Conservation (phyloP, 2,797 vertebrate genomes). For the Pangasius djambal region DNA sequence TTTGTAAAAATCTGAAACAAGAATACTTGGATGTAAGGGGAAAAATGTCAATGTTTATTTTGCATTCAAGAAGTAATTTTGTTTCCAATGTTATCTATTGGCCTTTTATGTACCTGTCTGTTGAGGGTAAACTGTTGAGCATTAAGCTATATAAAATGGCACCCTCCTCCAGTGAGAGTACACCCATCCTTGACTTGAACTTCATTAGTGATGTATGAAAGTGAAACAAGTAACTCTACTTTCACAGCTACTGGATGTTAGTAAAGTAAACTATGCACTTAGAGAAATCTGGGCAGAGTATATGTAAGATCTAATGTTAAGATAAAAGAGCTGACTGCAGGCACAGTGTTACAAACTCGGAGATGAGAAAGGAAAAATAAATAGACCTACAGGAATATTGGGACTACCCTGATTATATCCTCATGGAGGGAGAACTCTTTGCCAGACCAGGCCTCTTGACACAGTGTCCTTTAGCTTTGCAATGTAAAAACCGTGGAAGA, state of each 20-base stretch:
- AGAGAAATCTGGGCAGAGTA: neutral
- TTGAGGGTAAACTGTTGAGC: neutral
- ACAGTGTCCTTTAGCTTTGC: neutral
- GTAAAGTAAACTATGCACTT: neutral
- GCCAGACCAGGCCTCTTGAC: neutral
- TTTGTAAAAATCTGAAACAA: neutral
- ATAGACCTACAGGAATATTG: neutral
- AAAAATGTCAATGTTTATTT: neutral
- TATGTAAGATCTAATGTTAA: neutral
- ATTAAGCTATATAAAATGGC: neutral
- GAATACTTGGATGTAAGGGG: neutral
- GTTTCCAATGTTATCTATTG: neutral
- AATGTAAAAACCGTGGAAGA: neutral
- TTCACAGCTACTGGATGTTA: no score
- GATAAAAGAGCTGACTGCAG: neutral
- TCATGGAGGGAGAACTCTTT: neutral
- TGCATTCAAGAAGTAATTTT: no score
- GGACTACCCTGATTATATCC: neutral
- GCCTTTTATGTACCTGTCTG: neutral
- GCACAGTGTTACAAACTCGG: neutral
- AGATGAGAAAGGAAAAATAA: neutral
- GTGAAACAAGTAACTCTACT: neutral
- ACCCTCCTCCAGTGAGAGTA: neutral
- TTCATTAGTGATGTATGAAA: neutral
- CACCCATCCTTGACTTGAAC: neutral